Percentiles rank a stretch among this genome's conserved stretches.
These are phyloP conservation scores for Papilio dardanus DNA, from an alignment of 1,140 invertebrate genomes.

Conservation along the genomic window DNA sequence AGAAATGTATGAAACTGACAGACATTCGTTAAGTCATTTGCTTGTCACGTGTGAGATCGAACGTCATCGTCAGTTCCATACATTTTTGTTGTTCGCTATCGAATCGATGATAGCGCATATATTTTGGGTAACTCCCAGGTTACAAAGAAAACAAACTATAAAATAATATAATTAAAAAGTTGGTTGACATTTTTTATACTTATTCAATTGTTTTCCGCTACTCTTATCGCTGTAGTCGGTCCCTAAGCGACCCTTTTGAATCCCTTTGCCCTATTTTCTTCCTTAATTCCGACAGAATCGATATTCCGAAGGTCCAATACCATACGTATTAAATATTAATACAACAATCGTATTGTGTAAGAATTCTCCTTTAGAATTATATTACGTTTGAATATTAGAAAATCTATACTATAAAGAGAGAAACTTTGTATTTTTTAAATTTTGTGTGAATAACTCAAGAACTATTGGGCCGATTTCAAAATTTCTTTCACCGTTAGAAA, in stretches of 20 bases:
- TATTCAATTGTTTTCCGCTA: constrained; percentile 36
- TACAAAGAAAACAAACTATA: not conserved
- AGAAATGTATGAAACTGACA: no score
- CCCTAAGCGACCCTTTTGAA: constrained; percentile 49
- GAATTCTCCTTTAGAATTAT: constrained; percentile 38
- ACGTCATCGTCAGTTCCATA: no score
- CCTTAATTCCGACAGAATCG: constrained; percentile 62
- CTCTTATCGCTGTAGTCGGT: constrained; percentile 31
- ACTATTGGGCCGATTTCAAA: no score
- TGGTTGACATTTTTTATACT: constrained; percentile 10
- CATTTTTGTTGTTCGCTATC: no score
- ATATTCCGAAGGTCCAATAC: constrained; percentile 55
- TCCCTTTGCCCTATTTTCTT: constrained; percentile 61
- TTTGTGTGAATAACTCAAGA: no score
- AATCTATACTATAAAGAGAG: no score
- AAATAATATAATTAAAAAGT: not conserved
- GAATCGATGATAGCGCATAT: no score
- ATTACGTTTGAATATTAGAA: constrained; percentile 36
- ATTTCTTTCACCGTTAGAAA: no score
- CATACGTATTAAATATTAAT: constrained; percentile 53
- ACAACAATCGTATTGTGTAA: constrained; percentile 33
- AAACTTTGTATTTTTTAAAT: no score
- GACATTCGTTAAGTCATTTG: no score
- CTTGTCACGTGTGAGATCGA: no score
- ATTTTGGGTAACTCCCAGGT: no score